phyloP scores from a whole-genome alignment of 2,797 vertebrate genomes.

The Lacerta agilis region DNA sequence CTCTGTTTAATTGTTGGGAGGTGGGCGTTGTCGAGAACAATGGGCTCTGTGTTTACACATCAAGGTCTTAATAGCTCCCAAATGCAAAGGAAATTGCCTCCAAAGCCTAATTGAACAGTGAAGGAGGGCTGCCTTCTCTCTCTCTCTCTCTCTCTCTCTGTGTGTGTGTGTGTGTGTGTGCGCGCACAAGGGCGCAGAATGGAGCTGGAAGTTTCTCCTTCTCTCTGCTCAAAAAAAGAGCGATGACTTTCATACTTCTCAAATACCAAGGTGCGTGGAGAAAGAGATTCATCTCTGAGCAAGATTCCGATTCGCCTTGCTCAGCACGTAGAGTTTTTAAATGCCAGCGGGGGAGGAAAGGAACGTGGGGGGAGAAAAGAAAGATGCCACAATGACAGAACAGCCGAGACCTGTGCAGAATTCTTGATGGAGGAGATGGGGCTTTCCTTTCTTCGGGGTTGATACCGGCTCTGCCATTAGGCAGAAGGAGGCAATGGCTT shows the following conservation, averaged over 20 bases:
- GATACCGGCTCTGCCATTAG: too few species aligned
- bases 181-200: background rate
- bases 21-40: background rate
- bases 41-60: background rate
- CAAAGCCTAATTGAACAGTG: background rate
- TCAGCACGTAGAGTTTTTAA: background rate
- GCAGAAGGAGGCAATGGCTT: too few species aligned
- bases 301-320: conserved; percentile 7
- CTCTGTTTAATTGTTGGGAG: background rate
- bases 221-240: background rate
- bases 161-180: too few species aligned
- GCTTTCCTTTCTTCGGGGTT: too few species aligned
- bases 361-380: too few species aligned
- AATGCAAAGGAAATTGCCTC: background rate
- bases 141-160: too few species aligned
- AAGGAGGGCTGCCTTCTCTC: background rate
- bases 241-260: background rate
- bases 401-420: background rate
- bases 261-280: background rate
- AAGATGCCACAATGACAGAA: background rate
- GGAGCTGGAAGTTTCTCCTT: background rate
- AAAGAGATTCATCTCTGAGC: background rate
- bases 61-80: background rate
- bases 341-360: background rate
- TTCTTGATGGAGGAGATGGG: background rate